Evolutionary conservation across 2,888 invertebrate genomes (phyloP), one percentile per base, ranked within the genome.

Genomic region (Thumatha senex): DNA sequence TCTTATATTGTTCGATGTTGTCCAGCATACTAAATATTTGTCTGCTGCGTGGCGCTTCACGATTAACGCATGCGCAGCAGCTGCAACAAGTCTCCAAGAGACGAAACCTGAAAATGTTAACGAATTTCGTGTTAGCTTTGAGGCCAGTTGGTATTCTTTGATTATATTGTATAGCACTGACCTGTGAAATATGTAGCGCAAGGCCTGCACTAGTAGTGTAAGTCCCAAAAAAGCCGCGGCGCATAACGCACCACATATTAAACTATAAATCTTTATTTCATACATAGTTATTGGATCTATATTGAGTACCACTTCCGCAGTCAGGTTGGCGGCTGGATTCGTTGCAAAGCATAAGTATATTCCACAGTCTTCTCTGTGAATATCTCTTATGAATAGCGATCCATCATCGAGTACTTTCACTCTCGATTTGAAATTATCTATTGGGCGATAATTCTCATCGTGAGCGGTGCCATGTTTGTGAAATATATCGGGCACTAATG

Each of bases 1-100:
- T 95, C 86, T 97, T 97, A 88, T 98, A 97, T 63, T 95, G 95
- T 79, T 98, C 98, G 68, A 98, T 96, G 82, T 96, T 96, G 79
- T 98, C 98, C 70, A 98, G 88, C 94, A 98, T 96, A 65, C 95
- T 95, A 77, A 96, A 96, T 60, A 98, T 95, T 82, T 97, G 97
- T 54, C 96, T 94, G 24, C 96, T 94, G 50, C 96, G 93, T 8
- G 97, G 96, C 14, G 96, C 95, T 56, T 93, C 93, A 44, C 94
- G 93, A 58, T 93, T 94, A 45, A 93, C 92, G 76, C 95, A 94
- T 61, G 94, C 94, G 74, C 96, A 96, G 80, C 96, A 96, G 72
- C 94, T 94, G 80, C 96, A 96, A 84, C 96, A 96, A 60, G 95
- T 95, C 76, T 96, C 94, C 76, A 94, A 86, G 44, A 95, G 86